Evolutionary conservation across 2,113 vertebrate genomes (phyloP).

Genomic region (rabbit (Oryctolagus cuniculus)): DNA sequence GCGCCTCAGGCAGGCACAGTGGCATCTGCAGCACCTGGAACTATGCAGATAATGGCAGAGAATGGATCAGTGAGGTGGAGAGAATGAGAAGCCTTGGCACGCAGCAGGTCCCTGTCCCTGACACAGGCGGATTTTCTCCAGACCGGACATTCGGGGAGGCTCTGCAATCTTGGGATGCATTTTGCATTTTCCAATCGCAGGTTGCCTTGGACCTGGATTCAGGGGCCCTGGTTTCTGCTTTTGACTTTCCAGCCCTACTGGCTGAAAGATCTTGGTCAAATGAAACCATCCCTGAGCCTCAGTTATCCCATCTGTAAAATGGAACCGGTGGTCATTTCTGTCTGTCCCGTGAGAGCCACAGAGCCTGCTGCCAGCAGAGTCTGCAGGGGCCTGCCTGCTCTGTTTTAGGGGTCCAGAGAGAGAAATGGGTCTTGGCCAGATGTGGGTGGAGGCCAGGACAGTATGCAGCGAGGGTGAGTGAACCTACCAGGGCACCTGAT

Average conservation of each 20-base stretch:
- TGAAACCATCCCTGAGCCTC: neutral
- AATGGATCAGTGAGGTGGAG: neutral
- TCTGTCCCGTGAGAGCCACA: neutral
- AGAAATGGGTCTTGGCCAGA: neutral
- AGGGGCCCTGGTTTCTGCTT: neutral
- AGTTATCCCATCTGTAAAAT: neutral
- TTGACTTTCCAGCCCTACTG: neutral
- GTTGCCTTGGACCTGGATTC: neutral
- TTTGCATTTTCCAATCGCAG: neutral
- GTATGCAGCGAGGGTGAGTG: too few relatives aligned
- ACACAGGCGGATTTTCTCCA: neutral
- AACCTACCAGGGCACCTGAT: neutral
- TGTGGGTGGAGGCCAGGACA: too few relatives aligned
- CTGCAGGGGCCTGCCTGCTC: neutral
- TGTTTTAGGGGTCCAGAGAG: neutral
- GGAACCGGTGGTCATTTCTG: neutral
- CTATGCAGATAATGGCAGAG: too few relatives aligned
- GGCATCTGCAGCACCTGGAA: neutral
- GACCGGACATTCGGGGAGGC: neutral
- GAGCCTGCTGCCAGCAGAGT: neutral
- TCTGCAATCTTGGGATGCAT: fast-evolving
- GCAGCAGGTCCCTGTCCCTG: neutral
- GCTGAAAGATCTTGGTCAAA: neutral
- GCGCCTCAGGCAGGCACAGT: neutral
- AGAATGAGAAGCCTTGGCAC: neutral